Percentiles rank a stretch among this genome's conserved stretches.
Evolutionary conservation across 2,888 invertebrate genomes (phyloP).

Genomic region (Allacma fusca): DNA sequence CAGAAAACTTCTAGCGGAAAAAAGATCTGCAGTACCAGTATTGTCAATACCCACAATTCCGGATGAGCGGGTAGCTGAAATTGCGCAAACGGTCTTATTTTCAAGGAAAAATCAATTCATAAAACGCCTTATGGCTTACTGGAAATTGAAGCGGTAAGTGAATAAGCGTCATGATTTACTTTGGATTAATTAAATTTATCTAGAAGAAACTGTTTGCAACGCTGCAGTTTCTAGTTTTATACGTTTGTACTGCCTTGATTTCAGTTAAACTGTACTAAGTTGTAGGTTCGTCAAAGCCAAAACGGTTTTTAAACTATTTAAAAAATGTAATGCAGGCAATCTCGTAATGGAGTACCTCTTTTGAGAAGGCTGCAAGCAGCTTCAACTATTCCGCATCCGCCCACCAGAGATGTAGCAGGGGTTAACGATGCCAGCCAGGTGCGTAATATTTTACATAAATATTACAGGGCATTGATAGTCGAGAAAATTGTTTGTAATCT

Average conservation of each 20-base stretch:
- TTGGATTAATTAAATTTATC: too few relatives aligned
- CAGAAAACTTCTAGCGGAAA: constrained; percentile 84
- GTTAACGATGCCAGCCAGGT: background rate
- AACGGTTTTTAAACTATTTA: background rate
- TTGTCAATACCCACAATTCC: constrained; percentile 94
- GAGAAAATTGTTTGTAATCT: background rate
- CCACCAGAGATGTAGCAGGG: constrained; percentile 66
- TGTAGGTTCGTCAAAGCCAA: too few relatives aligned
- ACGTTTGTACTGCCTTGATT: too few relatives aligned
- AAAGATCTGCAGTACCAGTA: constrained; percentile 87
- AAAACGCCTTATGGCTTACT: constrained; percentile 89
- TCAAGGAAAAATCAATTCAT: constrained; percentile 85
- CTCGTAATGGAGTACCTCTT: constrained; percentile 93
- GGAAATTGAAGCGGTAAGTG: constrained; percentile 84
- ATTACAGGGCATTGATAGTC: too few relatives aligned
- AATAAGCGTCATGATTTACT: too few relatives aligned
- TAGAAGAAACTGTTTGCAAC: too few relatives aligned
- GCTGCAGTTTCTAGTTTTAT: too few relatives aligned
- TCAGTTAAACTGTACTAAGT: too few relatives aligned
- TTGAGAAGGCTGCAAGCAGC: constrained; percentile 80
- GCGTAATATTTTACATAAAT: too few relatives aligned
- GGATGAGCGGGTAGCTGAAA: constrained; percentile 84
- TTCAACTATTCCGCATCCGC: constrained; percentile 69
- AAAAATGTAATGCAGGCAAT: constrained; percentile 70
- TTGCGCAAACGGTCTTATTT: constrained; percentile 77